Percentiles rank a stretch among this genome's conserved stretches.
Conservation (phyloP, 1,140 invertebrate genomes). For the Leucophenga varia region DNA sequence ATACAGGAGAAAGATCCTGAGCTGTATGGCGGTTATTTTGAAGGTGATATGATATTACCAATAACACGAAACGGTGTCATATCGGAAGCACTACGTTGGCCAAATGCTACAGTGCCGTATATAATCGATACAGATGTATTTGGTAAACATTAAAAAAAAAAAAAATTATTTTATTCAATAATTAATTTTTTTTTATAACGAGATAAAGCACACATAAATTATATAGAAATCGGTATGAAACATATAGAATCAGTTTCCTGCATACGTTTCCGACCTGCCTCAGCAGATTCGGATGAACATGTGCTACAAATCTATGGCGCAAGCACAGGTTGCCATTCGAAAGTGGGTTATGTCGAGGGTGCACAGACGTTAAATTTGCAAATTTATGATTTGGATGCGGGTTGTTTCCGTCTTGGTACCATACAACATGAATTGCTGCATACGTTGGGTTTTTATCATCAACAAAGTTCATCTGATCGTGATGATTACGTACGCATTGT, state of each 20-base stretch:
- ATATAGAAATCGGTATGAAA: slow-evolving; percentile 4
- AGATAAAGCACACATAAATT: not conserved
- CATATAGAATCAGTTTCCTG: slow-evolving; percentile 2
- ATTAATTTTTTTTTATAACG: not conserved
- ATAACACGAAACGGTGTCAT: slow-evolving; percentile 63
- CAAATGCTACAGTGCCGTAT: slow-evolving; percentile 62
- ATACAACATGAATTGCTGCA: slow-evolving; percentile 72
- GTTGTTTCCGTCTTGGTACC: slow-evolving; percentile 60
- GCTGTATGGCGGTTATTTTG: slow-evolving; percentile 5
- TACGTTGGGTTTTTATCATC: slow-evolving; percentile 63
- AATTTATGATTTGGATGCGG: slow-evolving; percentile 55
- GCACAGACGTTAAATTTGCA: slow-evolving; percentile 60
- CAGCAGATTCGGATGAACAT: slow-evolving; percentile 48
- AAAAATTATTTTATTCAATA: not conserved
- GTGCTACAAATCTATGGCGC: slow-evolving; percentile 39
- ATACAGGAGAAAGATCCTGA: slow-evolving; percentile 9
- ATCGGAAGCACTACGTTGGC: slow-evolving; percentile 62
- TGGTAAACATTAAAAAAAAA: no score
- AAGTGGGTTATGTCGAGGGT: slow-evolving; percentile 58
- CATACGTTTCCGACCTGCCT: slow-evolving; percentile 3
- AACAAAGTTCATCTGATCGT: slow-evolving; percentile 64
- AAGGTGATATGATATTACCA: slow-evolving; percentile 15
- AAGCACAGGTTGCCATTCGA: slow-evolving; percentile 60
- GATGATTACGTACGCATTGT: slow-evolving; percentile 63
- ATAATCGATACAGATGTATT: slow-evolving; percentile 60